Evolutionary conservation across 2,797 vertebrate species (phyloP), one percentile per base, ranked within the genome.

Genomic region (Xiphorhynchus erythropygius): DNA sequence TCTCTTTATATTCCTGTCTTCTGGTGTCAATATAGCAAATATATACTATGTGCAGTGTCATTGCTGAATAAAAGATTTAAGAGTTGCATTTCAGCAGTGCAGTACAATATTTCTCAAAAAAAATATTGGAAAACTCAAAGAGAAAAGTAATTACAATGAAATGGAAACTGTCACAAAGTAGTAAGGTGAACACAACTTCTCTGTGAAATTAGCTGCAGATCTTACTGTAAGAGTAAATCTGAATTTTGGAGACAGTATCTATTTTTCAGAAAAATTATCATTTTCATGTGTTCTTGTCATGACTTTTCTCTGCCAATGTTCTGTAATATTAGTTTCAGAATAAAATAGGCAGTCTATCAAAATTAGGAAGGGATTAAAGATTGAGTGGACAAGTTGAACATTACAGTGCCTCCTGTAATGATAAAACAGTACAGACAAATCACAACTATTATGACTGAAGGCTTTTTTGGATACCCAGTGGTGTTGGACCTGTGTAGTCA

Each of bases 381-480:
- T 41, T 57, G 22, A 79, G 14, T 79, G 42, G 57, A 11, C 22
- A 57, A 71, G n/a, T 27, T 84, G 27, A 78, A 60, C 15, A 22
- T 81, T 59, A 37, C 6, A 41, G 11, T 64, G 37, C 24, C 30
- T 78, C 68, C 50, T 25, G 5, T 47, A 71, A 53, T 23, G 7
- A 50, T 55, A 41, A 78, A 73, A 32, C 33, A 32, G 30, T 39
- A 35, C 35, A 69, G 44, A 32, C 13, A 81, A 60, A 56, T 50
- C 42, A 65, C 24, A 65, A 57, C 27, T 32, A n/a, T 14, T 64
- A 69, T 14, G 37, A 22, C 30, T 19, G 19, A 22, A 44, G n/a
- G 7, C 7, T 93, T 0, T 0, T 37, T 50, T 41, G 30, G 47
- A 21, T 37, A 30, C 5, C 0, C 1, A 37, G 63, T 5, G 17